Evolutionary conservation across 23 tunicate genomes (phyloP).

Genomic region (Halocynthia aurantium): DNA sequence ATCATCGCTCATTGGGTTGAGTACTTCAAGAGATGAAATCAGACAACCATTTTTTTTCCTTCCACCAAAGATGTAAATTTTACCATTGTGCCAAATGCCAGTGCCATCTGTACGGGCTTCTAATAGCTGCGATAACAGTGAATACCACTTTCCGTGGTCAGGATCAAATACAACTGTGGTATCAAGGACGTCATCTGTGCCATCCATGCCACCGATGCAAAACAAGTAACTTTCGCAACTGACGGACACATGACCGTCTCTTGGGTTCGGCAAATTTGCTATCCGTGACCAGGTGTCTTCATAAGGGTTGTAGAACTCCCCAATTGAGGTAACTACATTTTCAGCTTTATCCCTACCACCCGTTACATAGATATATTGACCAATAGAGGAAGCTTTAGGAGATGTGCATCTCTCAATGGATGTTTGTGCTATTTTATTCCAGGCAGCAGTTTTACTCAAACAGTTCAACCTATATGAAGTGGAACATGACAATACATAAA

Average conservation of each 20-base stretch:
- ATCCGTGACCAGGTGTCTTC: conserved; percentile 5
- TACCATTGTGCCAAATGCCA: conserved; percentile 16
- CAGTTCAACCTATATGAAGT: conserved; percentile 2
- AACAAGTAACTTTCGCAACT: conserved; percentile 14
- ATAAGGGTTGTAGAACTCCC: conserved; percentile 11
- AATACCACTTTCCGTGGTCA: conserved; percentile 7
- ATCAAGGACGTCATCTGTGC: conserved; percentile 2
- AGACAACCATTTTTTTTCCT: background rate
- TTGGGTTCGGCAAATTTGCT: conserved; percentile 5
- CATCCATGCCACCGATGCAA: conserved; percentile 21
- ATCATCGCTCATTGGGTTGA: no score
- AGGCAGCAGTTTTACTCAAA: background rate
- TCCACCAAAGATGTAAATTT: conserved; percentile 19
- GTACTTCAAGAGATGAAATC: no score
- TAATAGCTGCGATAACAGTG: background rate
- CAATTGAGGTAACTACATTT: background rate
- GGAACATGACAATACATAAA: conserved; percentile 9
- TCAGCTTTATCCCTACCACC: background rate
- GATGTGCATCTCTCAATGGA: background rate
- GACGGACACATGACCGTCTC: conserved; percentile 18
- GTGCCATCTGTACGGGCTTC: conserved; percentile 19
- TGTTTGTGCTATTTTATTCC: conserved; percentile 11
- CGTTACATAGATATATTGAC: conserved; percentile 12
- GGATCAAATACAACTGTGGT: conserved; percentile 23
- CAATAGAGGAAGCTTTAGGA: background rate